phyloP scores from a whole-genome alignment of 1,140 invertebrate species.

The Dreissena rostriformis region DNA sequence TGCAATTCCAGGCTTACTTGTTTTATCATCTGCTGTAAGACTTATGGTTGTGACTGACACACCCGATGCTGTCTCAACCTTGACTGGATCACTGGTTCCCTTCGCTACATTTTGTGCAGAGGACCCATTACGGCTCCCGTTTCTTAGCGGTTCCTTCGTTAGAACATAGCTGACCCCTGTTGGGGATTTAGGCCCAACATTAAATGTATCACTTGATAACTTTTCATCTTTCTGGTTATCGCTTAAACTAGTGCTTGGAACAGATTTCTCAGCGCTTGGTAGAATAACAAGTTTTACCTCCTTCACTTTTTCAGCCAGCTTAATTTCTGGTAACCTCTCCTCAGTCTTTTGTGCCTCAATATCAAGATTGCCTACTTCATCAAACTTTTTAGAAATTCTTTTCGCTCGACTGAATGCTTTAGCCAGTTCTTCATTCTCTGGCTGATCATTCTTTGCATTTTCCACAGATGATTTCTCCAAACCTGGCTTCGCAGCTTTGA shows the following conservation, averaged over 20 bases:
- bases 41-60: neutral
- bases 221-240: neutral
- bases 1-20: neutral
- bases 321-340: neutral
- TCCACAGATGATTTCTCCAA: constrained; percentile 54
- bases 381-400: constrained; percentile 55
- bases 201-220: too few species aligned
- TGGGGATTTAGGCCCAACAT: too few species aligned
- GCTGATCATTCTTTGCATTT: constrained; percentile 13
- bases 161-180: constrained; percentile 59
- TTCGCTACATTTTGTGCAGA: too few species aligned
- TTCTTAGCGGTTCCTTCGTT: constrained; percentile 64
- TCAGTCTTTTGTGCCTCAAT: constrained; percentile 33
- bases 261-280: too few species aligned
- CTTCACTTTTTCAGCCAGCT: constrained; percentile 15
- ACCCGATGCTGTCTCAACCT: neutral
- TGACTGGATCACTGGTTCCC: too few species aligned
- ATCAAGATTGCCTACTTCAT: constrained; percentile 17
- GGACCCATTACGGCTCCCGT: neutral
- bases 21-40: constrained; percentile 18
- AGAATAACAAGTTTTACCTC: too few species aligned
- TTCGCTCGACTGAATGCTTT: constrained; percentile 65
- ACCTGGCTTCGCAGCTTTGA: constrained; percentile 23
- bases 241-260: too few species aligned
- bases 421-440: constrained; percentile 56